These are phyloP conservation scores for Avahi laniger DNA, from an alignment of 2,797 vertebrate species.

Conservation along the genomic window DNA sequence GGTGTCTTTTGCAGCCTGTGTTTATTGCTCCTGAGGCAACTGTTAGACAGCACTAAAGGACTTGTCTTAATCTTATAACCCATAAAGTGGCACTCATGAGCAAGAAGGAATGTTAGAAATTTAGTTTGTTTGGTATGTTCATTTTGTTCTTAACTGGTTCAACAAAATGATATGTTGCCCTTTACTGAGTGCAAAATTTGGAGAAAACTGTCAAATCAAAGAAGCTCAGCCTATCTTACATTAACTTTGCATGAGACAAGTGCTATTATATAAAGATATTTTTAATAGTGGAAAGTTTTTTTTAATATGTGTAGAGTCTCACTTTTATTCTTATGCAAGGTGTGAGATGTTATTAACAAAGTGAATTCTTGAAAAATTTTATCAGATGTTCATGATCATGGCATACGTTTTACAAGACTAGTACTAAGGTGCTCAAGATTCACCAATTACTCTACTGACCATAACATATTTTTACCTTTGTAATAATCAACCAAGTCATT, in stretches of 20 bases:
- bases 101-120: neutral
- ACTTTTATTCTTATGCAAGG: neutral
- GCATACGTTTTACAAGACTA: neutral
- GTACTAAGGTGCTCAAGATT: neutral
- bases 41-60: neutral
- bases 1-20: neutral
- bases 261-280: neutral
- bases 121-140: conserved; percentile 9
- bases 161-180: neutral
- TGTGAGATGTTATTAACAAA: neutral
- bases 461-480: neutral
- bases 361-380: neutral
- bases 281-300: neutral
- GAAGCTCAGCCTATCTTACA: neutral
- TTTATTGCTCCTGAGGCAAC: neutral
- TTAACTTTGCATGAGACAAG: neutral
- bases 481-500: neutral
- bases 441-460: neutral
- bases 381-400: neutral
- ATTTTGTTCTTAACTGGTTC: conserved; percentile 37
- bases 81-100: neutral
- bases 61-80: neutral
- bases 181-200: neutral
- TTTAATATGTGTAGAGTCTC: neutral
- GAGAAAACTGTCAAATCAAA: neutral